Base-by-base conservation (phyloP, 2,888 invertebrate genomes). In the Andrena marginata region DNA sequence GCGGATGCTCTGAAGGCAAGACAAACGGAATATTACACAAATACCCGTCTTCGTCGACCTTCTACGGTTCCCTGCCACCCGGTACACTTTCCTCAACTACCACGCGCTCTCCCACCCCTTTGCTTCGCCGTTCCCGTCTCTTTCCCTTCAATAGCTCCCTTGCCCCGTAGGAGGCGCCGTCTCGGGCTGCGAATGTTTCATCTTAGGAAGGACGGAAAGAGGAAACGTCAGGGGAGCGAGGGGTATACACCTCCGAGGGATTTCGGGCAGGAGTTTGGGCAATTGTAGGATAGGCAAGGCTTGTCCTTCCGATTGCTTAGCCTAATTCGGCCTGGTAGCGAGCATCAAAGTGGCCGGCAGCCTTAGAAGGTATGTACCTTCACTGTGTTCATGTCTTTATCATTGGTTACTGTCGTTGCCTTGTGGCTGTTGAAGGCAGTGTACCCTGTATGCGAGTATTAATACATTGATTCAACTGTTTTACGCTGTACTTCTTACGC, bases 21-120 rank as follows among this genome's bases (percentile, higher is more conserved):
- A 94, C 94, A 94, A 94, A 93, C 94, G 94, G 93, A 94, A 94
- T 94, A 94, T 94, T 94, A 93, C 93, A 93, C 94, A 94, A 94
- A 94, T 94, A 94, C 92, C 91, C 91, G 85, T 88, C 85, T 85
- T 83, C 83, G 77, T 75, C 87, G 82, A 84, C 77, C 80, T 82
- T 82, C 80, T 84, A 80, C 70, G 70, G 75, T 75, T 82, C 84
- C 85, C 71, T 75, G 68, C 83, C 73, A 70, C 65, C 76, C 70
- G 76, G 16, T 64, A 73, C 79, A 79, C 80, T 85, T 84, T 86
- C 72, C 84, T 65, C 80, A 75, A 77, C 86, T 80, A 77, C 76
- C 77, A 75, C 84, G 80, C 86, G 60, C 59, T 54, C 73, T 35
- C 59, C 33, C 26, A 56, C n/a, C 54, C 33, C 59, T 56, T 64